Base-by-base conservation (phyloP, 2,888 invertebrate species). In the Eilema depressum region DNA sequence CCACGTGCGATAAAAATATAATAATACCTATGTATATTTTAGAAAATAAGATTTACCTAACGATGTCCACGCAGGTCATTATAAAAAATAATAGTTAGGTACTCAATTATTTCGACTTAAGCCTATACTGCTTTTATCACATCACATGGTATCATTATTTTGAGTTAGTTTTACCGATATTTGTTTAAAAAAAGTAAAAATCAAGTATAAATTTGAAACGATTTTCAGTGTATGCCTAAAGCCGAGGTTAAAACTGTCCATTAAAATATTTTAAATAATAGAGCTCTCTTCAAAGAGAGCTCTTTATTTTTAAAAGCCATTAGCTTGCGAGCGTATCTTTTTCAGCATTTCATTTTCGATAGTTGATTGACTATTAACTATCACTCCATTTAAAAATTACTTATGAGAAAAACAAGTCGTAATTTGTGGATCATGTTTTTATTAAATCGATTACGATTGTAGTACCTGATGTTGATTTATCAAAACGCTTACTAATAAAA, bases 211-310 rank as follows among this genome's bases (percentile, higher is more conserved):
- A 80, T 82, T 83, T 81, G 73, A 81, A 85, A 81, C 76, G 73
- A 75, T 75, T 80, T 80, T 70, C 72, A 74, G 72, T 69, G 74
- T 71, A 80, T 76, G 76, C 63, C 76, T 77, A 72, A 74, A 77
- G 78, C 69, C 71, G 73, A 64, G 71, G 73, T 79, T 74, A 85
- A 85, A 87, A 81, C 79, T 83, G 79, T 84, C 87, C 87, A 90
- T 90, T 89, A 86, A 89, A 84, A 89, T 86, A 84, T 88, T 85
- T 85, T 89, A 86, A 91, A 90, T 90, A 89, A 88, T 88, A 88
- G 70, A 90, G 76, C 72, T 79, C 74, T 74, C 69, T 69, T 85
- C 85, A 84, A 83, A 86, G 85, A 84, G 85, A 83, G 84, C 76
- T 78, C 75, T 85, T 77, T 86, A 83, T 89, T 88, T 91, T 88